phyloP scores from a whole-genome alignment of 2,113 vertebrate genomes.

The Odobenus rosmarus region DNA sequence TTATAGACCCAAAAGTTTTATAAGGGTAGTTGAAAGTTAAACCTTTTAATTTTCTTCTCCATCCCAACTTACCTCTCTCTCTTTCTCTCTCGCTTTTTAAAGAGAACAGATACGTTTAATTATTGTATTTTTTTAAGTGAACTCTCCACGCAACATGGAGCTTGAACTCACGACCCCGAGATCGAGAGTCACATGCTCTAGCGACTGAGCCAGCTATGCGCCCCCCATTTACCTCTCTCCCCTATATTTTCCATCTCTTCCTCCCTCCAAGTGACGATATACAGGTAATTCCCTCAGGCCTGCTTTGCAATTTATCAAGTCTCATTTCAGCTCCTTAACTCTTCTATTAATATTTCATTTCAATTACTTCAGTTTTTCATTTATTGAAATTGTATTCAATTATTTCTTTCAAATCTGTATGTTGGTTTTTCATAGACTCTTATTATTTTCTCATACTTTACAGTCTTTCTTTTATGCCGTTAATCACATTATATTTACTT shows the following conservation, averaged over 20 bases:
- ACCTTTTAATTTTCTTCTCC: background rate
- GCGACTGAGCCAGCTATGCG: background rate
- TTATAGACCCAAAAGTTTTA: background rate
- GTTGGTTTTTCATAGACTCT: background rate
- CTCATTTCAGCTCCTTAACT: background rate
- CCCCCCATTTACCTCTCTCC: background rate
- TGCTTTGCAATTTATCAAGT: background rate
- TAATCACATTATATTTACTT: background rate
- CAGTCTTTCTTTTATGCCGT: background rate
- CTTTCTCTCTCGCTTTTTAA: background rate
- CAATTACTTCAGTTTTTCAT: background rate
- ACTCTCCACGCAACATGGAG: background rate
- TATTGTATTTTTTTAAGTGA: background rate
- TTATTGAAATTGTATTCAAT: constrained; percentile 3
- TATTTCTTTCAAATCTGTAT: background rate
- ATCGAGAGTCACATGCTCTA: background rate
- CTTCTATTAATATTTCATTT: background rate
- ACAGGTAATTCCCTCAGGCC: background rate
- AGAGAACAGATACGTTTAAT: background rate
- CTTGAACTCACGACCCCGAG: background rate
- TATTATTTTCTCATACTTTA: constrained; percentile 9
- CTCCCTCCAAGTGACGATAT: background rate
- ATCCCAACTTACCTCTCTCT: background rate
- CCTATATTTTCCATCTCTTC: background rate
- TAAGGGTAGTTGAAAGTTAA: background rate